Conservation (phyloP, 2,797 vertebrate genomes). For the Danio aesculapii region DNA sequence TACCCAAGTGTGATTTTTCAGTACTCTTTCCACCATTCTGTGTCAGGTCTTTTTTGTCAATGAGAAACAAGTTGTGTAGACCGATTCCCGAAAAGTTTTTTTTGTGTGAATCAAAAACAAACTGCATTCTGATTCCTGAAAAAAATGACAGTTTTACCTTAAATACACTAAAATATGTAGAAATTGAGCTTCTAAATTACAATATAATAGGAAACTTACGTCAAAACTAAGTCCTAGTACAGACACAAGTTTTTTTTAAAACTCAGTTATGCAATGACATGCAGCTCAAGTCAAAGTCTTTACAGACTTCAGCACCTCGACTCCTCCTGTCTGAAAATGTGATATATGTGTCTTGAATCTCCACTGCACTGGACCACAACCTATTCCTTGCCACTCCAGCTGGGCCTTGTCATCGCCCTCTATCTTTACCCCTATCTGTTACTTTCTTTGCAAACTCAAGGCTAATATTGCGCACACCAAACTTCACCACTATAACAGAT, state of each 20-base stretch:
- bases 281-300: slow-evolving; percentile 23
- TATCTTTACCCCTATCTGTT: slow-evolving; percentile 29
- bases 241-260: background rate
- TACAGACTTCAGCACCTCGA: slow-evolving; percentile 7
- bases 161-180: background rate
- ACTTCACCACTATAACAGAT: background rate
- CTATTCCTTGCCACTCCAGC: slow-evolving; percentile 17
- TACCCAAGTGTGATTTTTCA: too few relatives aligned
- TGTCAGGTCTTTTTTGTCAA: background rate
- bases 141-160: background rate
- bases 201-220: background rate
- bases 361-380: background rate
- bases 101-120: too few relatives aligned
- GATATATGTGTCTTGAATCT: slow-evolving; percentile 22
- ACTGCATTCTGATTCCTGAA: too few relatives aligned
- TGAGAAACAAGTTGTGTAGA: too few relatives aligned
- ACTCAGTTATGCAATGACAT: background rate
- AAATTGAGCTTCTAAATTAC: background rate
- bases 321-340: slow-evolving; percentile 14
- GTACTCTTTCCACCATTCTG: too few relatives aligned
- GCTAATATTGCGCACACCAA: slow-evolving; percentile 28
- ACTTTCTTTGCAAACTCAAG: slow-evolving; percentile 28
- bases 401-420: slow-evolving; percentile 18
- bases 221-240: background rate
- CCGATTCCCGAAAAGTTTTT: too few relatives aligned